Base-by-base conservation (phyloP, 2,797 vertebrate genomes). In the Otolemur crassicaudatus region DNA sequence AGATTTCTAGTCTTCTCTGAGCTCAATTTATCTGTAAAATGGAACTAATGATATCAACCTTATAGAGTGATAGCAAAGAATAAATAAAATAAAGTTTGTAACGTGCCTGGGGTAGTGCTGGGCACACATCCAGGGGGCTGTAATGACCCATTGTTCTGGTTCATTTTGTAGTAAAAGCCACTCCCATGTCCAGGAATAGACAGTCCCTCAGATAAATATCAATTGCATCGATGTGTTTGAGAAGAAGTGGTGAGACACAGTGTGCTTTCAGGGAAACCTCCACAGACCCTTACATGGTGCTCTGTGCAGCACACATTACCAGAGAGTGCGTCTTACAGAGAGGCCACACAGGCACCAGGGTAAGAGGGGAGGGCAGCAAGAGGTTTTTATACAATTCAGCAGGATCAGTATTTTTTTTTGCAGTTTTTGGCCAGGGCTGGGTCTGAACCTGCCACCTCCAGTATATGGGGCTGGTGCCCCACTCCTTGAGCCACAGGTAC, bases 1-100 rank as follows among this genome's bases (percentile, higher is more conserved):
- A 37, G n/a, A 72, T 22, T 40, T 7, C 27, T 80, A 65, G 13
- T 90, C 34, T 89, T 81, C 58, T 87, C 76, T 90, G 53, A 91
- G 37, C 67, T 84, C 65, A 49, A 14, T 77, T 13, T 70, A 56
- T 25, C 63, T 84, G 3, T 37, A 82, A 94, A 86, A 69, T 49
- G 3, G 77, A 16, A 90, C 13, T 27, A 34, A 77, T 17, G 22
- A 43, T 46, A 43, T 7, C 11, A 29, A 31, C 27, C 6, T 65
- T 29, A 40, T 6, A 53, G 56, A 23, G 4, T 10, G 37, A 6
- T 37, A n/a, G 20, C 2, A 13, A 87, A 46, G 49, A 72, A 25
- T 8, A 63, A 87, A 75, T 20, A 84, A 84, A 63, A 63, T 17
- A 72, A 31, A 67, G 5, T 6, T 46, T 34, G n/a, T 1, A 1